Base-by-base conservation (phyloP, 2,113 vertebrate species). In the Lates calcarifer region DNA sequence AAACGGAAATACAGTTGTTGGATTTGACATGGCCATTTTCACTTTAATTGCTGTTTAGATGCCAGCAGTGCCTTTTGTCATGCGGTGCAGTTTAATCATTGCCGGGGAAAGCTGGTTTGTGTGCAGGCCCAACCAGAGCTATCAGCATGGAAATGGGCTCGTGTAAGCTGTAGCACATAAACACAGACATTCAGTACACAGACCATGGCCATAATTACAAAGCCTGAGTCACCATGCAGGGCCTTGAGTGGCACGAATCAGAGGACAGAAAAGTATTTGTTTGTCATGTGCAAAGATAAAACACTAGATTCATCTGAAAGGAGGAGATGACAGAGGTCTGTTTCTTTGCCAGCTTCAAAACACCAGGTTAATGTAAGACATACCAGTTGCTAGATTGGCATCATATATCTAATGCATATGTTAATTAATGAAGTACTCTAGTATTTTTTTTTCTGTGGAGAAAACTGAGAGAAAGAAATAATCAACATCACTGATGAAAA, bases 21-120 rank as follows among this genome's bases (percentile, higher is more conserved):
- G 61, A 85, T 88, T 83, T 82, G 75, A 85, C 80, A 63, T 22
- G 67, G 60, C 71, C 74, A 71, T 87, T 89, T 82, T 69, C 66
- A 26, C 81, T 74, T 58, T 76, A 83, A 91, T 86, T 84, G 87
- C 74, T 56, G 75, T 87, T 75, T 85, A 64, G 73, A 66, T 69
- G 68, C 84, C 87, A 73, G 61, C 47, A 69, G 79, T 41, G 10
- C 58, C 57, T 81, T 71, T 74, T 84, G 71, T 85, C 74, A 57
- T 18, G 49, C 17, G 24, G 57, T 56, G 28, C 68, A 67, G 67
- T 76, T 61, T 79, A 83, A 78, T 85, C 67, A 77, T 47, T 22
- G 53, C 7, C 51, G 49, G 58, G 70, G 49, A 65, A 47, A 18
- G 72, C 24, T 22, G 51, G 18, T 20, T 47, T 26, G 57, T 49